phyloP scores from a whole-genome alignment of 2,113 vertebrate species.

The Trogon surrucura region DNA sequence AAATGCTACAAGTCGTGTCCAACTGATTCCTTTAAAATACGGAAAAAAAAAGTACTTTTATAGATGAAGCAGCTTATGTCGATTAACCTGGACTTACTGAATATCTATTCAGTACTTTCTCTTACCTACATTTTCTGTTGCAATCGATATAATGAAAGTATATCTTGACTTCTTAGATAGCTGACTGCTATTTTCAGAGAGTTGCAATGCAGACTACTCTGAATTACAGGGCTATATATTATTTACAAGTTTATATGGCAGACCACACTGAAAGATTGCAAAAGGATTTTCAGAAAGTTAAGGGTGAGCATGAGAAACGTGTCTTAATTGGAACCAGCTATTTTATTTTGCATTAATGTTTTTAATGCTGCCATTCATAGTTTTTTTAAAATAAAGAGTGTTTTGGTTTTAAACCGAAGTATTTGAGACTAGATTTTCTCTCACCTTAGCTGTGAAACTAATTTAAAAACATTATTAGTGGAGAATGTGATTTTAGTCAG shows the following conservation, averaged over 20 bases:
- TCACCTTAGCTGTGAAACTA: constrained; percentile 58
- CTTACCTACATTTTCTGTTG: constrained; percentile 17
- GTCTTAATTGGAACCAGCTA: constrained; percentile 66
- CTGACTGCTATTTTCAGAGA: background rate
- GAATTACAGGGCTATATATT: constrained; percentile 48
- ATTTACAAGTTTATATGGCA: constrained; percentile 55
- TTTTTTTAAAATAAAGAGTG: constrained; percentile 11
- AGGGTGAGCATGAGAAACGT: constrained; percentile 27
- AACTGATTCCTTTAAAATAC: background rate
- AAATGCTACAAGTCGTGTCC: background rate
- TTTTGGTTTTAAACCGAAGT: constrained; percentile 64
- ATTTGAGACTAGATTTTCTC: constrained; percentile 52
- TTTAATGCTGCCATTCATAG: constrained; percentile 13
- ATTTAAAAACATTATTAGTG: constrained; percentile 74
- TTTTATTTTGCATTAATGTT: constrained; percentile 51
- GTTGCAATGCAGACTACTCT: background rate
- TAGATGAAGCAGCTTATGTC: background rate
- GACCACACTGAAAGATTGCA: constrained; percentile 20
- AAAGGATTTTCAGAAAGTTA: constrained; percentile 51
- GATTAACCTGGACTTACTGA: background rate
- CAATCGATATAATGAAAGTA: constrained; percentile 39
- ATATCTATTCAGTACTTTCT: background rate
- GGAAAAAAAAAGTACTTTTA: background rate
- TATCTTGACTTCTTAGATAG: background rate
- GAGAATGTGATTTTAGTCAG: constrained; percentile 70